Evolutionary conservation across 2,113 vertebrate genomes (phyloP), one percentile per base, ranked within the genome.

Genomic region (Alaudala cheleensis): DNA sequence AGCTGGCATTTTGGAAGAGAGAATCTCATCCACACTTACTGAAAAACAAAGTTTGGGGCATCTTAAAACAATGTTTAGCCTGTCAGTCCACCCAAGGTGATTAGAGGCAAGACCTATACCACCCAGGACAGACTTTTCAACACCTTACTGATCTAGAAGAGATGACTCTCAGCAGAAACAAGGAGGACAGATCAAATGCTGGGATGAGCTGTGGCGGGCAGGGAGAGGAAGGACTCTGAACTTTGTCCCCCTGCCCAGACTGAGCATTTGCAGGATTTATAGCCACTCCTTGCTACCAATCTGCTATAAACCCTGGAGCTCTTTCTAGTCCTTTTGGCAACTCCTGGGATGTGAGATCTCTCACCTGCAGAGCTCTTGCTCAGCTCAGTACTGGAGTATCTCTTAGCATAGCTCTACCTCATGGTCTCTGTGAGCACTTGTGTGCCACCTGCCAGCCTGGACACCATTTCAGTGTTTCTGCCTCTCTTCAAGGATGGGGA

Each of bases 341-440:
- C 20, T 82, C n/a, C 49, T 26, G 44, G 31, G 37, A 44, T 90
- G 10, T 69, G 39, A 56, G 50, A 33, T 66, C 33, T 76, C 44
- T 72, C 42, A 81, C 17, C 9, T 53, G 24, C 39, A 76, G 24
- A 72, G 12, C 3, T 33, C 66, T 69, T 72, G 20, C 44, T 86
- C 60, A 64, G 49, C 45, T 65, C 37, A 72, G 1, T 16, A n/a
- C 20, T 50, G 34, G 33, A 17, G 3, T 33, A 80, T 39, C 37
- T 72, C 50, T 54, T 80, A 62, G 26, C n/a, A 77, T 8, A 58
- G 42, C 34, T 74, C 39, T 44, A 54, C 34, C n/a, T 88, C 31
- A 28, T 4, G 12, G 14, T 42, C 18, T 67, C 31, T 54, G 19
- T 0, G 0, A 40, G 7, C 26, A 65, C 6, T n/a, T 1, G 0